These are phyloP conservation scores for Cremastinae sp. DNA, from an alignment of 2,888 invertebrate species.

Conservation along the genomic window DNA sequence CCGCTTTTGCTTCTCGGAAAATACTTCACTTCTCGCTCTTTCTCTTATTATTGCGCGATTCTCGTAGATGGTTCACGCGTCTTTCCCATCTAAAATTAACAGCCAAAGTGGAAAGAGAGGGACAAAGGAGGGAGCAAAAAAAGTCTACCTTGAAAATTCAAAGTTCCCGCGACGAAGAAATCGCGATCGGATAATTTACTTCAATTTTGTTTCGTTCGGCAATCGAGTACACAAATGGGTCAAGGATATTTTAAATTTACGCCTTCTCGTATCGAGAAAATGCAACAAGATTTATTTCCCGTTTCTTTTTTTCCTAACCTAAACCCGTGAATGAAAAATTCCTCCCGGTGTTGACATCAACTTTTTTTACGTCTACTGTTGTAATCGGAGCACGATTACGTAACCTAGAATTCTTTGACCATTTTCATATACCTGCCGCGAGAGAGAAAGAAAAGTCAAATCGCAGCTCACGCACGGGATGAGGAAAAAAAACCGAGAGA, in stretches of 20 bases:
- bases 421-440: slow-evolving; percentile 1
- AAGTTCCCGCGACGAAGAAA: background rate
- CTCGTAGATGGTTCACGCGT: slow-evolving; percentile 49
- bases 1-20: slow-evolving; percentile 74
- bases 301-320: too few relatives aligned
- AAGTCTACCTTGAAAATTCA: background rate
- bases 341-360: too few relatives aligned
- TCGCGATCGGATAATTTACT: too few relatives aligned
- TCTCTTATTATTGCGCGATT: slow-evolving; percentile 32
- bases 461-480: background rate
- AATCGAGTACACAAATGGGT: too few relatives aligned
- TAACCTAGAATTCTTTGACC: too few relatives aligned
- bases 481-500: background rate
- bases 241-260: too few relatives aligned
- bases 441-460: slow-evolving; percentile 4
- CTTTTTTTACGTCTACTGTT: too few relatives aligned
- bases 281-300: too few relatives aligned
- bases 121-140: background rate
- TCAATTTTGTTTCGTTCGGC: too few relatives aligned
- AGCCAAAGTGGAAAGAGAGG: slow-evolving; percentile 14
- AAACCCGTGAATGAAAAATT: too few relatives aligned
- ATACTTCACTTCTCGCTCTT: slow-evolving; percentile 65
- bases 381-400: too few relatives aligned
- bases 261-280: too few relatives aligned
- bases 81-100: slow-evolving; percentile 59